Percentiles rank a stretch among this genome's conserved stretches.
These are phyloP conservation scores for Chromobotia macracanthus DNA, from an alignment of 2,797 vertebrate species.

Conservation along the genomic window DNA sequence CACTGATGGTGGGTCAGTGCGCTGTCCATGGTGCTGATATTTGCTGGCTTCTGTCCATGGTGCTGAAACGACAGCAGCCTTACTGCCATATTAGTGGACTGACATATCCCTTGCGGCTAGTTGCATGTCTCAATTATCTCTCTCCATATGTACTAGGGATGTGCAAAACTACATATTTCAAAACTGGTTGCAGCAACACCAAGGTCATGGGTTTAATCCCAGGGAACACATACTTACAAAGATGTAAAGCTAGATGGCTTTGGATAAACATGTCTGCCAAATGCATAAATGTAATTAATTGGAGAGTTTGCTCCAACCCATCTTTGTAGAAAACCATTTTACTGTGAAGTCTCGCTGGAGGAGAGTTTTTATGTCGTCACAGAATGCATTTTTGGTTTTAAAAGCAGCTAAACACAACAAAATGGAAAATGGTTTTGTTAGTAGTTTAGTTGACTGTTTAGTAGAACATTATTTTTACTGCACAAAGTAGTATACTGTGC, in stretches of 20 bases:
- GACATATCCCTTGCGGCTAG: background rate
- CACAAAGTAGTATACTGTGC: no score
- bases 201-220: background rate
- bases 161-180: background rate
- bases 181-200: background rate
- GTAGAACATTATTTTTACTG: no score
- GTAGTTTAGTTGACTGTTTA: no score
- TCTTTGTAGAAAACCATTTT: no score
- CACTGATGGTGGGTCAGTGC: constrained; percentile 12
- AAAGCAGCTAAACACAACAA: no score
- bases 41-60: constrained; percentile 30
- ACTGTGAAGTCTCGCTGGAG: no score
- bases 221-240: background rate
- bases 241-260: background rate
- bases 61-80: constrained; percentile 47
- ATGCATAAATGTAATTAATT: no score
- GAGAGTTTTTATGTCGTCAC: no score
- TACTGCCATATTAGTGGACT: constrained; percentile 7
- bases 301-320: no score
- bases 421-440: no score
- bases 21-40: constrained; percentile 47
- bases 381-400: no score
- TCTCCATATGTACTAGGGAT: constrained; percentile 14
- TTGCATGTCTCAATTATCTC: constrained; percentile 43
- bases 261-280: no score